Evolutionary conservation across 2,797 vertebrate genomes (phyloP).

Genomic region (Pelochelys cantorii): DNA sequence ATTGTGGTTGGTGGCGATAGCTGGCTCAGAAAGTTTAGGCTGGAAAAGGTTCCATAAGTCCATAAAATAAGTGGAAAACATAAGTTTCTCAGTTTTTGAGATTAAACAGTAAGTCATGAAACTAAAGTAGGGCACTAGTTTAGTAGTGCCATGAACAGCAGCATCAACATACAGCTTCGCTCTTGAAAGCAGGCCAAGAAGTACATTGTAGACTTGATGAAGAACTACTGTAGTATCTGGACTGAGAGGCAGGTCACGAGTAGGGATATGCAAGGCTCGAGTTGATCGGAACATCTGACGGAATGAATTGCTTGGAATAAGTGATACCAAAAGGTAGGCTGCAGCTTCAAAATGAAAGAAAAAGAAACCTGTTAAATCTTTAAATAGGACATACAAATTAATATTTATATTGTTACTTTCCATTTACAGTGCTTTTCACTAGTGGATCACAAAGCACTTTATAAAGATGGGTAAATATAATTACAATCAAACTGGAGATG

Average conservation of each 20-base stretch:
- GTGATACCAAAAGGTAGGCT: constrained; percentile 97
- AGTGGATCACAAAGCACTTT: not conserved
- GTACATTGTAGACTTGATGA: constrained; percentile 97
- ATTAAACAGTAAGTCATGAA: constrained; percentile 99
- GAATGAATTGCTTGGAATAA: constrained; percentile 99
- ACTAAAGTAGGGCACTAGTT: constrained; percentile 98
- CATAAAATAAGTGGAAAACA: constrained; percentile 99
- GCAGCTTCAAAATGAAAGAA: constrained; percentile 86
- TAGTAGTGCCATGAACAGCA: constrained; percentile 96
- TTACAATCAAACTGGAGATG: not conserved
- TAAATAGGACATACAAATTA: constrained; percentile 1
- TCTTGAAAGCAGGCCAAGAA: constrained; percentile 94
- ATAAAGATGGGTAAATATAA: not conserved
- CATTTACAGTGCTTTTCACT: not conserved
- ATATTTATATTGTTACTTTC: constrained; percentile 12
- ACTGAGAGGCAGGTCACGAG: constrained; percentile 95
- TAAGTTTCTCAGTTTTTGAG: constrained; percentile 99
- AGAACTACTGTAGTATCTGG: constrained; percentile 97
- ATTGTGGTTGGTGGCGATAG: constrained; percentile 99
- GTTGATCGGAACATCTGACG: constrained; percentile 99
- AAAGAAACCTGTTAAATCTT: constrained; percentile 46
- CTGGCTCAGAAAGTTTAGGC: constrained; percentile 97
- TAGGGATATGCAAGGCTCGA: constrained; percentile 96
- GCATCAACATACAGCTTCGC: constrained; percentile 98
- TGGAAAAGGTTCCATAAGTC: constrained; percentile 99